Base-by-base conservation (phyloP, 2,113 vertebrate species). In the Psittacula cyanocephala region DNA sequence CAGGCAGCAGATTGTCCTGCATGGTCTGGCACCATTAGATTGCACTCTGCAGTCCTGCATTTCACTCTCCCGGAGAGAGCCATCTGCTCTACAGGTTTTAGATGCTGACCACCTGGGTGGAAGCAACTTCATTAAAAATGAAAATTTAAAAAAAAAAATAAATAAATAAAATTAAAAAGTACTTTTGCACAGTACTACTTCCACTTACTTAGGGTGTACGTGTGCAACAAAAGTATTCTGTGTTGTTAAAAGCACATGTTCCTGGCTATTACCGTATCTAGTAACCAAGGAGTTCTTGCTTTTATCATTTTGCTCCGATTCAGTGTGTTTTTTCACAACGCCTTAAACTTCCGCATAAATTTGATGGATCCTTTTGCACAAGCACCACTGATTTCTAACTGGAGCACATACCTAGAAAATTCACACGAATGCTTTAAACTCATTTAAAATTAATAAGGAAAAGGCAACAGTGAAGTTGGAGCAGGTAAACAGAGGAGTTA, bases 111-210 rank as follows among this genome's bases (percentile, higher is more conserved):
- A 52, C 64, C 78, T 91, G 75, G n/a, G 85, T 59, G 50, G 60
- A 96, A 89, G 57, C 52, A 88, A 93, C 89, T 94, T 97, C 82
- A 91, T 65, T 88, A 91, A 94, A 94, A 75, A 81, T 49, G 24
- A 17, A 29, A 1, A 6, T 14, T 37, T 7, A 37, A 37, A 81
- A 31, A n/a, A 71, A 71, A 33, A 24, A 27, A 59, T 70, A 46
- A 19, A 55, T 37, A 37, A 25, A 24, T 27, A 52, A 20, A 9
- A 57, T n/a, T 59, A 72, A 64, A 60, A 86, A 24, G 17, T 27
- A 63, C 11, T 77, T 27, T 28, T 83, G 33, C 22, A 70, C 47
- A 91, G 39, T 63, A 81, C 9, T 60, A 78, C 9, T 78, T 49
- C 49, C 55, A 41, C 47, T 74, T 24, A 59, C 62, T 47, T 62